Evolutionary conservation across 2,797 vertebrate species (phyloP), one percentile per base, ranked within the genome.

Genomic region (Syndactyla subalaris): DNA sequence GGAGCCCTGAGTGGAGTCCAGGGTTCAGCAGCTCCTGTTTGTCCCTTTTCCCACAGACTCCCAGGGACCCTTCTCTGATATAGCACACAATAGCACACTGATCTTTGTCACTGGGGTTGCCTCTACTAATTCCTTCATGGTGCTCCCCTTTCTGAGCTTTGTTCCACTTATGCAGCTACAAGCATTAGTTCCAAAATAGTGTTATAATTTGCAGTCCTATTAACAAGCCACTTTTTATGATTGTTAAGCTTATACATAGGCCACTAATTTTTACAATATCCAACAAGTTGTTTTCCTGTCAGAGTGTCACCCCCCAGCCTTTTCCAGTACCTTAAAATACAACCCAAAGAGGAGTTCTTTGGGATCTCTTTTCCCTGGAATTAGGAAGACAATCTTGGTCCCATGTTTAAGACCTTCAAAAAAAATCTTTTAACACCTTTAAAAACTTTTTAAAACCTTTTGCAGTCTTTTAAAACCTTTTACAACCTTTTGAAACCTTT

Each of bases 281-380:
- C 14, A 67, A 39, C 11, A 67, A 61, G 46, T 4, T 41, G 46
- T 26, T 46, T 74, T 54, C 0, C 0, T 30, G 30, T 22, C 29
- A 49, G 7, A 4, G 12, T 11, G 2, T 66, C 29, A 12, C 4
- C 4, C 4, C 16, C 12, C 10, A 24, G 12, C 3, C 14, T 67
- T 8, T 88, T 46, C 11, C n/a, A 46, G n/a, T 59, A 39, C 48
- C 41, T 23, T 29, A 32, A 41, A 22, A 51, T 21, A 46, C 16
- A 45, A 22, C 17, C 3, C 29, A 17, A 80, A 61, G 41, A 5
- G 12, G 26, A 61, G 6, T 2, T 32, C 15, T 46, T 45, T 8
- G 9, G 9, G 26, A 52, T 39, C 18, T 34, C 34, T 41, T 72
- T 46, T 84, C 4, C 8, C 45, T 8, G 46, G 26, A 65, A 20